Conservation (phyloP, 2,797 vertebrate genomes). For the Pangasius djambal region DNA sequence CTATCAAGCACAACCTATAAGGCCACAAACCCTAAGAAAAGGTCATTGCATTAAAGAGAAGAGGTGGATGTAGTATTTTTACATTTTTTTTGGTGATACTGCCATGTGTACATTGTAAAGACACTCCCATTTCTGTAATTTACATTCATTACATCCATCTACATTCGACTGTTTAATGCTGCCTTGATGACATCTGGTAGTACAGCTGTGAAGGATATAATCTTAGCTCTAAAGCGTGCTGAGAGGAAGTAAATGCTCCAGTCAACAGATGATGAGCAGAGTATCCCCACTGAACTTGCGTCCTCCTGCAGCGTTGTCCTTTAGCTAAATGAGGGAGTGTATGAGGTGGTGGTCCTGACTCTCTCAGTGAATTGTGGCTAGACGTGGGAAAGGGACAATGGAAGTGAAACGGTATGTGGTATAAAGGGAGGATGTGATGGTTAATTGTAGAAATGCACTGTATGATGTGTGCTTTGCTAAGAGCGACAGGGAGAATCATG, state of each 20-base stretch:
- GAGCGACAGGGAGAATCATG: constrained; percentile 3
- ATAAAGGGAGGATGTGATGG: not conserved
- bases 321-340: not conserved
- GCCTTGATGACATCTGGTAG: not conserved
- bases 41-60: not conserved
- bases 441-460: not conserved
- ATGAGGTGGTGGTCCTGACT: not conserved
- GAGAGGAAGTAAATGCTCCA: not conserved
- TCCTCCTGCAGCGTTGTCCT: not conserved
- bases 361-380: not conserved
- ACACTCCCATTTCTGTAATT: not conserved
- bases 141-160: not conserved
- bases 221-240: not conserved
- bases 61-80: not conserved
- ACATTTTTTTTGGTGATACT: not conserved
- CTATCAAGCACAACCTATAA: not conserved
- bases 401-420: not conserved
- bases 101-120: not conserved
- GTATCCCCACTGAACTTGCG: not conserved
- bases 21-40: not conserved
- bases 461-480: not conserved
- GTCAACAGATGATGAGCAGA: not conserved
- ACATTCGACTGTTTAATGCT: not conserved
- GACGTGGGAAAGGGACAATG: not conserved
- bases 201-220: not conserved